phyloP scores from a whole-genome alignment of 2,888 invertebrate species.

The Tiliacea aurago region DNA sequence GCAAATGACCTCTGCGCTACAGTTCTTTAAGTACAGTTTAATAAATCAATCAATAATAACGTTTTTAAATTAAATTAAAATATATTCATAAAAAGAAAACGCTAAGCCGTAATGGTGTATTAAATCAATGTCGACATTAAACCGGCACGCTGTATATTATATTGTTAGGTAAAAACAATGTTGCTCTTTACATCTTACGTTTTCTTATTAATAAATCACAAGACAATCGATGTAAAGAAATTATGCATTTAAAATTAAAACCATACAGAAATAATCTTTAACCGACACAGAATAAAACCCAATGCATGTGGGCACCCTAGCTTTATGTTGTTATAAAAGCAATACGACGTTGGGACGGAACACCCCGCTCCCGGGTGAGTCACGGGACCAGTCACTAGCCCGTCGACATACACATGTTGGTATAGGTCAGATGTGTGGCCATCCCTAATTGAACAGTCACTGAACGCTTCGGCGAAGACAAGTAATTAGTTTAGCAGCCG shows the following conservation, averaged over 20 bases:
- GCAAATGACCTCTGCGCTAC: too few relatives aligned
- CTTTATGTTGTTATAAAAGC: not conserved
- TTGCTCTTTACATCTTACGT: not conserved
- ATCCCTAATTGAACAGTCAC: slow-evolving; percentile 27
- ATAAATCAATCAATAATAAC: too few relatives aligned
- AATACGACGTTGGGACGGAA: not conserved
- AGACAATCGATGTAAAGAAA: too few relatives aligned
- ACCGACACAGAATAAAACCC: not conserved
- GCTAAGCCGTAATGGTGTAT: too few relatives aligned
- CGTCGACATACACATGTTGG: too few relatives aligned
- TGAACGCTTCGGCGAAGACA: slow-evolving; percentile 19
- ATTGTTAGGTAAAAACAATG: not conserved
- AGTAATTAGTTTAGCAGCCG: not conserved
- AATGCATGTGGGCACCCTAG: slow-evolving; percentile 17
- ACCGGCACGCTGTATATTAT: not conserved
- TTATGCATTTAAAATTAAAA: not conserved
- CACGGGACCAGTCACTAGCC: not conserved
- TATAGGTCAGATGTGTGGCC: not conserved
- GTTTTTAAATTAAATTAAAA: too few relatives aligned
- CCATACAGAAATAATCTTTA: not conserved
- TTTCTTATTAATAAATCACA: too few relatives aligned
- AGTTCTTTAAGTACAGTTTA: too few relatives aligned
- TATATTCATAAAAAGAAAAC: too few relatives aligned
- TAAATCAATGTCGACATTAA: too few relatives aligned
- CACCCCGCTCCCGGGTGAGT: slow-evolving; percentile 19